Evolutionary conservation across 2,113 vertebrate genomes (phyloP).

Genomic region (Poecilia latipinna): DNA sequence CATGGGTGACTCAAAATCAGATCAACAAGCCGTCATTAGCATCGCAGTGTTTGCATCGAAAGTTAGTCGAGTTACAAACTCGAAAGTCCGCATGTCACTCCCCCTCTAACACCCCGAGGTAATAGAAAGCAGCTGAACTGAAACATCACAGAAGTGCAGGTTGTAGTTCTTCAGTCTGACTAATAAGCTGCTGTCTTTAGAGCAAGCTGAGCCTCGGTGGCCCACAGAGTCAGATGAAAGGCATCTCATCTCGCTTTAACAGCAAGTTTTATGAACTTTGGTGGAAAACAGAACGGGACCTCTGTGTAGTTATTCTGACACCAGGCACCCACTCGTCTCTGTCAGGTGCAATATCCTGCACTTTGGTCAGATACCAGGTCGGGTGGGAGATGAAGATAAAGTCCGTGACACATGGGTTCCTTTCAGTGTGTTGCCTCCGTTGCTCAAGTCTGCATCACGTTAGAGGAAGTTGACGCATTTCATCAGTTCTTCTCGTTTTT

Average conservation of each 20-base stretch:
- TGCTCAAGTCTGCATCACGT: slow-evolving; percentile 14
- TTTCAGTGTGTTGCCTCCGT: not conserved
- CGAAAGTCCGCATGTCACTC: slow-evolving; percentile 53
- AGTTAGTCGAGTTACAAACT: slow-evolving; percentile 76
- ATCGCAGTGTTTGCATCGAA: slow-evolving; percentile 58
- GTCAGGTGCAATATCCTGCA: slow-evolving; percentile 4
- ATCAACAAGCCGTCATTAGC: slow-evolving; percentile 51
- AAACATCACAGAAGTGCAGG: slow-evolving; percentile 65
- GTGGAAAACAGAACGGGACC: slow-evolving; percentile 14
- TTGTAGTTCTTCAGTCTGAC: slow-evolving; percentile 52
- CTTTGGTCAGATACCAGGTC: not conserved
- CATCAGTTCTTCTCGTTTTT: slow-evolving; percentile 37
- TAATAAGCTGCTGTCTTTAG: slow-evolving; percentile 76
- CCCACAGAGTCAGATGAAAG: slow-evolving; percentile 66
- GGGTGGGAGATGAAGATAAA: not conserved
- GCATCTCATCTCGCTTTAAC: slow-evolving; percentile 61
- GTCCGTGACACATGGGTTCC: not conserved
- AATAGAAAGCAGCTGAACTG: slow-evolving; percentile 79
- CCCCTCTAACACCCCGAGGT: slow-evolving; percentile 12
- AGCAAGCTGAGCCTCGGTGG: slow-evolving; percentile 70
- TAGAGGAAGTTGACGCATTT: slow-evolving; percentile 33
- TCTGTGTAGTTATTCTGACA: slow-evolving; percentile 8
- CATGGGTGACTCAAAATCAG: slow-evolving; percentile 37
- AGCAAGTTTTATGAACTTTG: slow-evolving; percentile 43
- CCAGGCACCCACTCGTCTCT: slow-evolving; percentile 20